Conservation (phyloP, 2,113 vertebrate genomes). For the Amphiprion ocellaris region DNA sequence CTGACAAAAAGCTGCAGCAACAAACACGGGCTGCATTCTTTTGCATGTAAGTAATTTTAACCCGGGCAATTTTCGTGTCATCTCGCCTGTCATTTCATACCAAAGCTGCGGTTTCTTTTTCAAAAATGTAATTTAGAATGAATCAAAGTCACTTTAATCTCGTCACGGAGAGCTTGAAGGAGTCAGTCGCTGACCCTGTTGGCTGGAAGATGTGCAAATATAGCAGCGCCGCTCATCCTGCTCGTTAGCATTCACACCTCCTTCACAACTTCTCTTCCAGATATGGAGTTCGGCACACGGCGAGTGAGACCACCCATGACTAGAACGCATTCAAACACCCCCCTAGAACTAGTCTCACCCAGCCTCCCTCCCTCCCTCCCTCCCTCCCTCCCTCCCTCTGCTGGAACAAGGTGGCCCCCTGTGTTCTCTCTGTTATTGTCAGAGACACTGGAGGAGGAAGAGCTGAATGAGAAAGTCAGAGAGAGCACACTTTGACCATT, state of each 20-base stretch:
- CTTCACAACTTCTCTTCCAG: slow-evolving; percentile 61
- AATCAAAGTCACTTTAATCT: background rate
- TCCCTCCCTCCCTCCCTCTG: slow-evolving; percentile 9
- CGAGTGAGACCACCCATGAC: slow-evolving; percentile 77
- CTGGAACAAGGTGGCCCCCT: slow-evolving; percentile 38
- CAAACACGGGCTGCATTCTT: slow-evolving; percentile 14
- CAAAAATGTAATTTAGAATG: slow-evolving; percentile 1
- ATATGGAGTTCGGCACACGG: slow-evolving; percentile 66
- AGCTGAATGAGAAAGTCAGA: background rate
- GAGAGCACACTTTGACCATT: slow-evolving; percentile 14
- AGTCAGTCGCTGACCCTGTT: background rate
- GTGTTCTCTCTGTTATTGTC: slow-evolving; percentile 46
- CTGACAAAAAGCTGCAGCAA: background rate
- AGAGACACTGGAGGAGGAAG: slow-evolving; percentile 18
- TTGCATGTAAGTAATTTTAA: slow-evolving; percentile 1
- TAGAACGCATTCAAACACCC: slow-evolving; percentile 38
- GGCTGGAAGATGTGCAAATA: slow-evolving; percentile 34
- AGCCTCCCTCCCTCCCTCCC: slow-evolving; percentile 9
- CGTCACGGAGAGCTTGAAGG: slow-evolving; percentile 8
- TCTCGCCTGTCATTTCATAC: slow-evolving; percentile 3
- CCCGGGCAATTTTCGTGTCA: background rate
- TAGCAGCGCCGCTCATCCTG: slow-evolving; percentile 29
- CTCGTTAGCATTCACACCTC: slow-evolving; percentile 47
- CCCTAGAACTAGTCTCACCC: slow-evolving; percentile 1
- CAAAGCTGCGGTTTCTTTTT: slow-evolving; percentile 19